Evolutionary conservation across 2,888 invertebrate genomes (phyloP), one percentile per base, ranked within the genome.

Genomic region (Mesorhabditis spiculigera): DNA sequence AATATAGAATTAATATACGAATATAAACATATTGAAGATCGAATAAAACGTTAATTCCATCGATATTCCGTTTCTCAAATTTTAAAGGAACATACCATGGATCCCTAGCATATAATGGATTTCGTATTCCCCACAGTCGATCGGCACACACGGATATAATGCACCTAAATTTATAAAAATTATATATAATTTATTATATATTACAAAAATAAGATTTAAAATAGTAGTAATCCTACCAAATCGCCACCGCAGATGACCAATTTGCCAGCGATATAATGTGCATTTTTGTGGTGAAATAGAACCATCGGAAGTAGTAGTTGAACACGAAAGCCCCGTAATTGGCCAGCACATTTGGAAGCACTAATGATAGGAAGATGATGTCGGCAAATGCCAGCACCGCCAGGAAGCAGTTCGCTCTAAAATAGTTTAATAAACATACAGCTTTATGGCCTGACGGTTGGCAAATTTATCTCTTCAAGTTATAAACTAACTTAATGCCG

Each of bases 201-300:
- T n/a, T n/a, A 41, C 28, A 41, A 8, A 65, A 10, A 45, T 5
- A 10, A 10, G 10, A 43, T 65, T 16, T 5, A 65, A 8, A 8
- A 5, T 6, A 4, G 4, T 10, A 44, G n/a, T 5, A 65, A 67
- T 58, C 69, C 45, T 63, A 80, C 81, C 82, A 85, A 70, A 85
- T 84, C 58, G 84, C 84, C 44, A 85, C 82, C 10, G 81, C 82
- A n/a, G 84, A 85, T 45, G 81, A 81, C 84, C 84, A 84, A 71
- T 84, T 84, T 45, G 84, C 83, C 5, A 85, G 72, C 0, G 82
- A 75, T n/a, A 83, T 75, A 63, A 84, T 67, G 67, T 84, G 82
- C 42, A 78, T 77, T 71, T 78, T 79, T 5, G 76, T 70, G 65
- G 77, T 73, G 50, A 79, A 73, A 70, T 79, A 81, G 67, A 84